These are phyloP conservation scores for Oncorhynchus clarkii DNA, from an alignment of 2,113 vertebrate genomes.

Conservation along the genomic window DNA sequence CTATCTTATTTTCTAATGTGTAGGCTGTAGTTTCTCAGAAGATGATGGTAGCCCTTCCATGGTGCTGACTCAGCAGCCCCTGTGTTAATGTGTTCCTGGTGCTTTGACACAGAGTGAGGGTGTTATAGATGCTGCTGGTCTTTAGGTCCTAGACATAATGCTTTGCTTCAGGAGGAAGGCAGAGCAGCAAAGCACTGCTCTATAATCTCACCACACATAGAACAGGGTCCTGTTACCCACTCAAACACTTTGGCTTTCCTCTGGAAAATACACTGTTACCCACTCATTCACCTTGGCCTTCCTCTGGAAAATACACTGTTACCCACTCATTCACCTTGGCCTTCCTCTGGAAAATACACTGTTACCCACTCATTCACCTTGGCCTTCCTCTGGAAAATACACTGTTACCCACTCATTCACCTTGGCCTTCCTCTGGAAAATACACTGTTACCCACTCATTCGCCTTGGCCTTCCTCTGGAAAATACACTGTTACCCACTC, in stretches of 20 bases:
- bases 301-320: constrained; percentile 12
- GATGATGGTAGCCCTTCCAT: too few relatives aligned
- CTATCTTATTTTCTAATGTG: too few relatives aligned
- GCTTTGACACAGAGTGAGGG: too few relatives aligned
- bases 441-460: constrained; percentile 24
- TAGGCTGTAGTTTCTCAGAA: too few relatives aligned
- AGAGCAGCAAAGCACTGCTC: too few relatives aligned
- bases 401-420: constrained; percentile 30
- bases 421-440: constrained; percentile 20
- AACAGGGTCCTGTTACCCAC: constrained; percentile 10
- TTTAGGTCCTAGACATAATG: too few relatives aligned
- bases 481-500: constrained; percentile 16
- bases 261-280: constrained; percentile 11
- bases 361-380: constrained; percentile 32
- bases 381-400: constrained; percentile 15
- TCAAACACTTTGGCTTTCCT: constrained; percentile 32
- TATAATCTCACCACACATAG: too few relatives aligned
- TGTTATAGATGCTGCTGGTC: too few relatives aligned
- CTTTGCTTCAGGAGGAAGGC: too few relatives aligned
- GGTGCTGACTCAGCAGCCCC: too few relatives aligned
- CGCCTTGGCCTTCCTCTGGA: constrained; percentile 27
- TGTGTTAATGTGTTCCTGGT: too few relatives aligned
- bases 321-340: constrained; percentile 31
- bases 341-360: constrained; percentile 17
- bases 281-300: constrained; percentile 34